phyloP scores from a whole-genome alignment of 2,888 invertebrate species.

The Tineola bisselliella region DNA sequence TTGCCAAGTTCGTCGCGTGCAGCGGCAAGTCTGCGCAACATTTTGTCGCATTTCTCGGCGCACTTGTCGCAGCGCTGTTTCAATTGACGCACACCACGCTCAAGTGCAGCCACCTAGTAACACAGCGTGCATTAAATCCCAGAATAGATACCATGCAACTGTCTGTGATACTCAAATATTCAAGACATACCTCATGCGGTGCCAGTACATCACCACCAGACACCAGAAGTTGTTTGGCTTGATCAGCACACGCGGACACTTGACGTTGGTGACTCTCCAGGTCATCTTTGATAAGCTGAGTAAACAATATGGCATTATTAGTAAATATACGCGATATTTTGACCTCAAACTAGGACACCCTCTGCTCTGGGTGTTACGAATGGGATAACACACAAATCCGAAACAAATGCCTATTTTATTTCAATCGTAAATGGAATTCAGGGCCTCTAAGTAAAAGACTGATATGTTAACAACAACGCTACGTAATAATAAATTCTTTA shows the following conservation, averaged over 20 bases:
- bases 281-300: conserved; percentile 87
- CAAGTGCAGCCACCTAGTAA: conserved; percentile 76
- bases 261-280: conserved; percentile 86
- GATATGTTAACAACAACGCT: too few species aligned
- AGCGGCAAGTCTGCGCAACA: conserved; percentile 78
- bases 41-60: conserved; percentile 80
- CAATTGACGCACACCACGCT: conserved; percentile 85
- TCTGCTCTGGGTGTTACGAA: too few species aligned
- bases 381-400: too few species aligned
- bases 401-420: too few species aligned
- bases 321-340: too few species aligned
- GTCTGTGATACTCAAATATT: too few species aligned
- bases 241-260: conserved; percentile 86
- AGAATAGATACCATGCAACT: too few species aligned
- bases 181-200: conserved; percentile 80
- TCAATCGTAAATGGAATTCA: too few species aligned
- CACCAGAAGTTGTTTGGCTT: conserved; percentile 88
- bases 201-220: conserved; percentile 93
- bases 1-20: conserved; percentile 91
- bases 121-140: neutral
- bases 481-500: too few species aligned
- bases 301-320: neutral
- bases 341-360: too few species aligned
- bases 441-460: too few species aligned
- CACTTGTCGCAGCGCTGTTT: conserved; percentile 85